These are phyloP conservation scores for Leptatherina wallacei DNA, from an alignment of 2,797 vertebrate genomes.

Conservation along the genomic window DNA sequence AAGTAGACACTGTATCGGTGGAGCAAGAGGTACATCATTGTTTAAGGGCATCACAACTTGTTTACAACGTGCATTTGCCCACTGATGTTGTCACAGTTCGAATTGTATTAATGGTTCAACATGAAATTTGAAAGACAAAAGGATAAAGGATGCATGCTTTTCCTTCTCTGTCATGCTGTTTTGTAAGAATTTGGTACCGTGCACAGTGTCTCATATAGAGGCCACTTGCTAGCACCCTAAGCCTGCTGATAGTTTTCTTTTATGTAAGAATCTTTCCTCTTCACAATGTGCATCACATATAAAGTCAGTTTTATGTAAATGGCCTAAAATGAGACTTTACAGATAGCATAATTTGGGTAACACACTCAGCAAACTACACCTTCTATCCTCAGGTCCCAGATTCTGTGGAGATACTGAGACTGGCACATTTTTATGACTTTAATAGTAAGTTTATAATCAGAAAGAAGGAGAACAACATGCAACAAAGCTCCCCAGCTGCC, in stretches of 20 bases:
- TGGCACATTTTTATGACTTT: not conserved
- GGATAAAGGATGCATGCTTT: not conserved
- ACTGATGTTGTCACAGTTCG: not conserved
- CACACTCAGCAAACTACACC: not conserved
- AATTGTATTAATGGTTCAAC: not conserved
- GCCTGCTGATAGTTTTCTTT: too few species aligned
- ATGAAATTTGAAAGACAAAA: not conserved
- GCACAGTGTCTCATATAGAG: not conserved
- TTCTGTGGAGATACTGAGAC: not conserved
- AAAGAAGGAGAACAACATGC: not conserved
- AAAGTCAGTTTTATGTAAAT: not conserved
- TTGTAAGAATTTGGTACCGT: not conserved
- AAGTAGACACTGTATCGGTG: not conserved
- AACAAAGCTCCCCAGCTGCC: constrained; percentile 1
- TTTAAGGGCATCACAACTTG: not conserved
- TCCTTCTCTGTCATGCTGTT: not conserved
- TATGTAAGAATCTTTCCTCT: not conserved
- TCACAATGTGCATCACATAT: not conserved
- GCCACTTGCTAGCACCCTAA: not conserved
- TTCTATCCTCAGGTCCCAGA: not conserved
- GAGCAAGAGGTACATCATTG: not conserved
- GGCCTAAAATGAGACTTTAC: not conserved
- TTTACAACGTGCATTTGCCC: not conserved
- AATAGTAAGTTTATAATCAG: not conserved
- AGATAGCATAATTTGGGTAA: not conserved